Base-by-base conservation (phyloP, 2,888 invertebrate genomes). In the Aethes cnicana region DNA sequence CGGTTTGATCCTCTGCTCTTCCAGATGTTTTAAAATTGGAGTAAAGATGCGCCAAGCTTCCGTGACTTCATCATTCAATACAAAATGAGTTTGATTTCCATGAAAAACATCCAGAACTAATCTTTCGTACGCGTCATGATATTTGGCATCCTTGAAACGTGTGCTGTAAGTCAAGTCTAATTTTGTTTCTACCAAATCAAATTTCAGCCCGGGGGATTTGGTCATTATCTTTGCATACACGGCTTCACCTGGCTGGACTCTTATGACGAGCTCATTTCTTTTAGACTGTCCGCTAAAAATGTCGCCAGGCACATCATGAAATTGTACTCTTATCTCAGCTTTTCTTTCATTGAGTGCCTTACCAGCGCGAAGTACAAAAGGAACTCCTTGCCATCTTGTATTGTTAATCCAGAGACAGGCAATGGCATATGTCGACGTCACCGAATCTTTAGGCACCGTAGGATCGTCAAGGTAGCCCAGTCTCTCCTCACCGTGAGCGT, bases 1-100 rank as follows among this genome's bases (percentile, higher is more conserved):
- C 0, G 99, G 98, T 64, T 90, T 89, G 0, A 95, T 84, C 62
- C 91, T 93, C 53, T 95, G 92, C 0, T 85, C 81, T 74, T 99
- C 98, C 56, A 99, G 95, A 70, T 93, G 81, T 74, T 98, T 96
- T 26, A 99, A 90, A 28, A 99, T 86, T 0, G 96, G 96, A 0
- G 99, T 99, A 74, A 99, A 99, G 67, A 99, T 98, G 66, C 98
- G 93, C 98, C 98, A 99, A 3, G 98, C 98, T 79, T 99, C 97
- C 37, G 95, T 94, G 49, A 99, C 87, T 76, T 99, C 99, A 84
- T 99, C 99, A 56, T 96, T 95, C 37, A 99, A 93, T 0, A 99
- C 99, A 88, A 99, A 99, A 86, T 99, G 98, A 95, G 99, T 99
- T 90, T 99, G 98, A 6, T 97, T 97, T 21, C 99, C 99, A 75